phyloP scores from a whole-genome alignment of 1,140 invertebrate species.

The Drosophila gunungcola region DNA sequence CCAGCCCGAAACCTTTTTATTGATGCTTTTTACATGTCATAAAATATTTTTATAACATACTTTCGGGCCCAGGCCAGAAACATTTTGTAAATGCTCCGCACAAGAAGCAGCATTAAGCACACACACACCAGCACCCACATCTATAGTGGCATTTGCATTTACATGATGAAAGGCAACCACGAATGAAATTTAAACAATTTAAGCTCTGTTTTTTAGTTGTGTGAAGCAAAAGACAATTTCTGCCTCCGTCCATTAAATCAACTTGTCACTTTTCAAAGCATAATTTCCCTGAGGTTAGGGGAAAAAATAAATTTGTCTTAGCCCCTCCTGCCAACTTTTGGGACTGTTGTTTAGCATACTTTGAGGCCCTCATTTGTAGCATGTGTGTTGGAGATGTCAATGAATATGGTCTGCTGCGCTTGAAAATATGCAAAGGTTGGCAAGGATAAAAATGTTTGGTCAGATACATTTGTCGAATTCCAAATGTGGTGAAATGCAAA shows the following conservation, averaged over 20 bases:
- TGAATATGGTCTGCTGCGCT: conserved; percentile 27
- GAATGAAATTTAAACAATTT: conserved; percentile 72
- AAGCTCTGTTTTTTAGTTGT: conserved; percentile 47
- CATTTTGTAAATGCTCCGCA: conserved; percentile 62
- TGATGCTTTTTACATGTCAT: conserved; percentile 82
- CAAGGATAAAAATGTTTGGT: conserved; percentile 23
- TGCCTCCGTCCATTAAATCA: conserved; percentile 41
- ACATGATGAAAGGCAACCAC: conserved; percentile 67
- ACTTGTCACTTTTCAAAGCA: conserved; percentile 57
- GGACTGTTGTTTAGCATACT: conserved; percentile 37
- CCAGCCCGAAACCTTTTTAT: conserved; percentile 70
- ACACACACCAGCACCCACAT: conserved; percentile 7
- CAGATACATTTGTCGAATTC: conserved; percentile 35
- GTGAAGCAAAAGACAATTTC: neutral
- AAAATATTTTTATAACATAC: conserved; percentile 84
- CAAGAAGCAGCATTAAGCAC: conserved; percentile 31
- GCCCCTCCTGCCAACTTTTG: conserved; percentile 9
- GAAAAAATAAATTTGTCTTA: conserved; percentile 26
- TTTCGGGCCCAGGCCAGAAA: conserved; percentile 50
- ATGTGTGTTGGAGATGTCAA: conserved; percentile 35
- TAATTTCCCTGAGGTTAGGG: conserved; percentile 37
- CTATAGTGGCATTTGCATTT: conserved; percentile 57
- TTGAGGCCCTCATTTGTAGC: conserved; percentile 32
- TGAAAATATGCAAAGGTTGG: conserved; percentile 30
- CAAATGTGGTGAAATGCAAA: conserved; percentile 46